Percentiles rank a stretch among this genome's conserved stretches.
Evolutionary conservation across 2,113 vertebrate species (phyloP).

Genomic region (Calyptomena viridis): DNA sequence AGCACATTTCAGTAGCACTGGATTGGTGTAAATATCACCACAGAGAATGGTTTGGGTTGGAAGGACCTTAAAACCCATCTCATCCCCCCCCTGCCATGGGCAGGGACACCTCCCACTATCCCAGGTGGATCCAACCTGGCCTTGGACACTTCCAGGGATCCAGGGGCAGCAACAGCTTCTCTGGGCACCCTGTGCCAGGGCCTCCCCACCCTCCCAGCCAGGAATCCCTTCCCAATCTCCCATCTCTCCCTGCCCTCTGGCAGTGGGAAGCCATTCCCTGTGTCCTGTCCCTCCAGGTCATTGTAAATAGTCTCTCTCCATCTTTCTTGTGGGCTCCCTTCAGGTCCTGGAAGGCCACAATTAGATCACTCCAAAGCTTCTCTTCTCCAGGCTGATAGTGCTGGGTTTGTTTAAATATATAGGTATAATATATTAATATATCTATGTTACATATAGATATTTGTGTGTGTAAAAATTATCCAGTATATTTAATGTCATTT

Average conservation of each 20-base stretch:
- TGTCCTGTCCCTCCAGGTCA: background rate
- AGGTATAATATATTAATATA: too few species aligned
- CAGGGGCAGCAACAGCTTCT: background rate
- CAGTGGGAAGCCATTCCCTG: background rate
- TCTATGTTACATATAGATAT: background rate
- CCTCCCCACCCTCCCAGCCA: background rate
- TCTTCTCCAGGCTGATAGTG: too few species aligned
- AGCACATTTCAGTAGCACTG: rapidly evolving
- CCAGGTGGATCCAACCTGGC: background rate
- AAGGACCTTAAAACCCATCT: rapidly evolving
- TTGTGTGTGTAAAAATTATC: background rate
- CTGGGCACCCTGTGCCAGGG: background rate
- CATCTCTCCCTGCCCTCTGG: rapidly evolving
- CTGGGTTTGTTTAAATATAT: too few species aligned
- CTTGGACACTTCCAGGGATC: background rate
- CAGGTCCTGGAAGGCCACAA: too few species aligned
- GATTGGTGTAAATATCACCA: background rate
- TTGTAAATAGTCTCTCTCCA: background rate
- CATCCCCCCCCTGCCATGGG: rapidly evolving
- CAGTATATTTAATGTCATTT: background rate
- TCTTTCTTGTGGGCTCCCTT: too few species aligned
- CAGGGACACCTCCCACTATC: background rate
- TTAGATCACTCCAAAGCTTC: too few species aligned
- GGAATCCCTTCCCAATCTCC: rapidly evolving
- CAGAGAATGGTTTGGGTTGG: background rate